Conservation (phyloP, 2,797 vertebrate genomes). For the Peromyscus eremicus region DNA sequence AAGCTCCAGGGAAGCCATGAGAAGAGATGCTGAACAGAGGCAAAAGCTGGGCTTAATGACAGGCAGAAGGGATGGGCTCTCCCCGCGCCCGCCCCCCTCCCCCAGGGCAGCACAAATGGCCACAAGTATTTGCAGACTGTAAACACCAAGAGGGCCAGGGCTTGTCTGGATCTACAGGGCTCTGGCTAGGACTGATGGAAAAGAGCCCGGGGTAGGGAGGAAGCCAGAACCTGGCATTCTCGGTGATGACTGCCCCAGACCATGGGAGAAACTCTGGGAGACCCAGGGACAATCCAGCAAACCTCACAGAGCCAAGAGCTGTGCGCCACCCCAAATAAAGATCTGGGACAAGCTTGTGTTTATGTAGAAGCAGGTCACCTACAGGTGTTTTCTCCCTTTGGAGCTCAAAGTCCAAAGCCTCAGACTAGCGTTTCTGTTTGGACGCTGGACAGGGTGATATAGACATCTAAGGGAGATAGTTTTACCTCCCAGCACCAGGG, state of each 20-base stretch:
- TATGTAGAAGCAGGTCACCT: neutral
- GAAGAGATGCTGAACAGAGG: slow-evolving; percentile 14
- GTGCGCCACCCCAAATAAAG: neutral
- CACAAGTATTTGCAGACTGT: slow-evolving; percentile 58
- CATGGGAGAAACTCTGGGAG: neutral
- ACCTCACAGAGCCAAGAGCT: neutral
- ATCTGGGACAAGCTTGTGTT: neutral
- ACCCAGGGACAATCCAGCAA: slow-evolving; percentile 17
- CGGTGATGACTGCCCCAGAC: neutral
- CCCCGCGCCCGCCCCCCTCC: neutral
- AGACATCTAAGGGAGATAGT: neutral
- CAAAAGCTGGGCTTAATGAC: slow-evolving; percentile 47
- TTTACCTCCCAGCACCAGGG: neutral
- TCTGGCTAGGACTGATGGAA: slow-evolving; percentile 31
- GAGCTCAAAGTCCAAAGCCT: neutral
- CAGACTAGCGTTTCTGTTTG: neutral
- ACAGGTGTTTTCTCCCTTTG: neutral
- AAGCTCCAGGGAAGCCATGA: neutral
- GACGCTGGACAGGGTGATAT: neutral
- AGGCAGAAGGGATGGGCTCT: slow-evolving; percentile 25
- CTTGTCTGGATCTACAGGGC: slow-evolving; percentile 65
- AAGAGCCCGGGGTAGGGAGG: neutral
- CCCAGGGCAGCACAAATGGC: neutral
- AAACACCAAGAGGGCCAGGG: slow-evolving; percentile 64
- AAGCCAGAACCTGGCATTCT: slow-evolving; percentile 15